These are phyloP conservation scores for Odontocolon sp. DNA, from an alignment of 2,888 invertebrate species.

Conservation along the genomic window DNA sequence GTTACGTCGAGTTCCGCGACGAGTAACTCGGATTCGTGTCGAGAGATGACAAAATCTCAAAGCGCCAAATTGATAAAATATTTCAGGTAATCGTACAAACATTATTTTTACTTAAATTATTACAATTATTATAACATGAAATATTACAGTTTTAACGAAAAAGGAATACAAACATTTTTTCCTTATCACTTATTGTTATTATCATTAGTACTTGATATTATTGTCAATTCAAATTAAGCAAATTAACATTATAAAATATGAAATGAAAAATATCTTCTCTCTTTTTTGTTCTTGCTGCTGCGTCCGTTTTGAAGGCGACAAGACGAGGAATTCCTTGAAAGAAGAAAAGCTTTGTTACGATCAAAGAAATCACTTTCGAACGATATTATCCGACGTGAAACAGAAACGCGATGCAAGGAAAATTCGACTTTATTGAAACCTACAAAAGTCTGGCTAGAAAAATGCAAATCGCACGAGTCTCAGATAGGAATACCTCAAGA, in stretches of 20 bases:
- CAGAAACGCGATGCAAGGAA: slow-evolving; percentile 12
- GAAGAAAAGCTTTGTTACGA: slow-evolving; percentile 63
- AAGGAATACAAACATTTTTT: too few relatives aligned
- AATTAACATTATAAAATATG: slow-evolving; percentile 10
- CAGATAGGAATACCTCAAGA: slow-evolving; percentile 38
- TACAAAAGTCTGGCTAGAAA: slow-evolving; percentile 75
- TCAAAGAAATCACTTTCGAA: slow-evolving; percentile 36
- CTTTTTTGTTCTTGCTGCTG: too few relatives aligned
- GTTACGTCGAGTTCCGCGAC: slow-evolving; percentile 17
- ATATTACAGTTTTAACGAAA: too few relatives aligned
- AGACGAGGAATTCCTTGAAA: slow-evolving; percentile 72
- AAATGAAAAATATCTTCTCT: too few relatives aligned
- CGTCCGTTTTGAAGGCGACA: slow-evolving; percentile 66
- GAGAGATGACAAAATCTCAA: slow-evolving; percentile 44
- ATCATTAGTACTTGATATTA: too few relatives aligned
- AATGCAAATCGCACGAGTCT: slow-evolving; percentile 62
- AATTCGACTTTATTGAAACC: slow-evolving; percentile 72
- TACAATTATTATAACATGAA: neutral
- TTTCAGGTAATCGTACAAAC: slow-evolving; percentile 72
- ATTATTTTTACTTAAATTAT: neutral
- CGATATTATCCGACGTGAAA: neutral
- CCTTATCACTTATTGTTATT: too few relatives aligned
- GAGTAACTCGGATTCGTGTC: slow-evolving; percentile 26
- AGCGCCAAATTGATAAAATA: slow-evolving; percentile 60
- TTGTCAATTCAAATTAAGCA: too few relatives aligned